Conservation (phyloP, 2,113 vertebrate species). For the Heterochromis multidens region DNA sequence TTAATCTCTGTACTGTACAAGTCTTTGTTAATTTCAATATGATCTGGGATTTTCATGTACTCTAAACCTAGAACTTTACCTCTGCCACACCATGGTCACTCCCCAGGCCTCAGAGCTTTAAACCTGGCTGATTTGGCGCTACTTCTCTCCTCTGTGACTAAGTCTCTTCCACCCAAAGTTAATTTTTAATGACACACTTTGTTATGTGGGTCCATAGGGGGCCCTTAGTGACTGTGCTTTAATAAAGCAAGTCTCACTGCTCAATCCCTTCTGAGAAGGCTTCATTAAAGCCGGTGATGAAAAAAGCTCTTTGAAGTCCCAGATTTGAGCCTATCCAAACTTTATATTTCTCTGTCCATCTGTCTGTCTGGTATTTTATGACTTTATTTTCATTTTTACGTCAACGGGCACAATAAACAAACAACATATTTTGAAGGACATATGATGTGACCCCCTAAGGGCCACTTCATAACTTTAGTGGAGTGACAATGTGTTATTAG, state of each 20-base stretch:
- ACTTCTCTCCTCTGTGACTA: slow-evolving; percentile 55
- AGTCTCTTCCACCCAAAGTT: slow-evolving; percentile 64
- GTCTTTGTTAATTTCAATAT: neutral
- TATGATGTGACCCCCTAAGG: slow-evolving; percentile 27
- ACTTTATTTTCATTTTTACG: slow-evolving; percentile 30
- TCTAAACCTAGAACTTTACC: neutral
- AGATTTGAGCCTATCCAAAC: slow-evolving; percentile 49
- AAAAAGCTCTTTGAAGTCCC: slow-evolving; percentile 54
- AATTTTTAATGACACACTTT: slow-evolving; percentile 74
- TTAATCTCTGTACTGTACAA: neutral
- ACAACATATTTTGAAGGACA: slow-evolving; percentile 33
- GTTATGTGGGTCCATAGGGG: slow-evolving; percentile 64
- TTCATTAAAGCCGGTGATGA: slow-evolving; percentile 62
- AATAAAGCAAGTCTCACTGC: slow-evolving; percentile 63
- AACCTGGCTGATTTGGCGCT: slow-evolving; percentile 25
- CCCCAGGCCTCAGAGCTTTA: slow-evolving; percentile 11
- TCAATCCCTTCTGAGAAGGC: slow-evolving; percentile 54
- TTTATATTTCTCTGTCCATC: slow-evolving; percentile 47
- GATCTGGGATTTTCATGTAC: neutral
- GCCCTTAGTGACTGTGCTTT: slow-evolving; percentile 56
- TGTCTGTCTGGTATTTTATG: slow-evolving; percentile 41
- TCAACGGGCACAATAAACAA: slow-evolving; percentile 32
- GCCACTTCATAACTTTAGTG: slow-evolving; percentile 13
- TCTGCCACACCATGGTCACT: neutral
- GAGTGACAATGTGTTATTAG: neutral